Percentiles rank a stretch among this genome's conserved stretches.
Conservation (phyloP, 1,140 invertebrate species). For the Drosophila kurseongensis region DNA sequence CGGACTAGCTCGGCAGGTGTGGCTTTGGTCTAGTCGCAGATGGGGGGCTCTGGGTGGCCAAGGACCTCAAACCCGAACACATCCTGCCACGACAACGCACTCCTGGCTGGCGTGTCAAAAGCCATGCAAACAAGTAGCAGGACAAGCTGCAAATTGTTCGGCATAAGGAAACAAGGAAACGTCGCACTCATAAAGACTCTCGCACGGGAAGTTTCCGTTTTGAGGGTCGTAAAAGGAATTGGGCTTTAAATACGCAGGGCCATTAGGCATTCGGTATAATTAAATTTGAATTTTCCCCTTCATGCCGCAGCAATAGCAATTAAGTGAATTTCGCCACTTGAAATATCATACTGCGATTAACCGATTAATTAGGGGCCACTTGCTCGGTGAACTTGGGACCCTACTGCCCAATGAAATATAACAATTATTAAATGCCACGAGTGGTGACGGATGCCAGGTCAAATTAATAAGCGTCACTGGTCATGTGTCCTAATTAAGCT, state of each 20-base stretch:
- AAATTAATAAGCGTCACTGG: slow-evolving; percentile 57
- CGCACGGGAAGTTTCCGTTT: slow-evolving; percentile 36
- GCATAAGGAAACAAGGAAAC: slow-evolving; percentile 25
- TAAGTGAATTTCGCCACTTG: slow-evolving; percentile 18
- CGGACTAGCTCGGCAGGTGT: slow-evolving; percentile 13
- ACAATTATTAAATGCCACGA: slow-evolving; percentile 60
- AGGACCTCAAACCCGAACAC: neutral
- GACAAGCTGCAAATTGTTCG: slow-evolving; percentile 34
- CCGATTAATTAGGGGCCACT: slow-evolving; percentile 47
- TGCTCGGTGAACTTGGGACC: slow-evolving; percentile 6
- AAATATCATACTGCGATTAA: slow-evolving; percentile 35
- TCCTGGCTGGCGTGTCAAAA: slow-evolving; percentile 31
- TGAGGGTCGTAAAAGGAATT: slow-evolving; percentile 49
- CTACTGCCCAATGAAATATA: slow-evolving; percentile 62
- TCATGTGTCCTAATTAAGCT: slow-evolving; percentile 70
- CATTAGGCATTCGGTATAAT: slow-evolving; percentile 55
- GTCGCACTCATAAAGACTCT: slow-evolving; percentile 8
- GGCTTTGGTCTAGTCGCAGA: slow-evolving; percentile 5
- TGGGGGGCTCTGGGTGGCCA: neutral
- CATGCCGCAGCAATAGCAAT: slow-evolving; percentile 31
- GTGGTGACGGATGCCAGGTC: slow-evolving; percentile 29
- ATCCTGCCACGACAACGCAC: slow-evolving; percentile 5
- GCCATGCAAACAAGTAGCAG: slow-evolving; percentile 44
- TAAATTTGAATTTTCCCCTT: slow-evolving; percentile 50
- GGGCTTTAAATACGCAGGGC: slow-evolving; percentile 33